Evolutionary conservation across 2,797 vertebrate species (phyloP), one percentile per base, ranked within the genome.

Genomic region (Synanceia verrucosa): DNA sequence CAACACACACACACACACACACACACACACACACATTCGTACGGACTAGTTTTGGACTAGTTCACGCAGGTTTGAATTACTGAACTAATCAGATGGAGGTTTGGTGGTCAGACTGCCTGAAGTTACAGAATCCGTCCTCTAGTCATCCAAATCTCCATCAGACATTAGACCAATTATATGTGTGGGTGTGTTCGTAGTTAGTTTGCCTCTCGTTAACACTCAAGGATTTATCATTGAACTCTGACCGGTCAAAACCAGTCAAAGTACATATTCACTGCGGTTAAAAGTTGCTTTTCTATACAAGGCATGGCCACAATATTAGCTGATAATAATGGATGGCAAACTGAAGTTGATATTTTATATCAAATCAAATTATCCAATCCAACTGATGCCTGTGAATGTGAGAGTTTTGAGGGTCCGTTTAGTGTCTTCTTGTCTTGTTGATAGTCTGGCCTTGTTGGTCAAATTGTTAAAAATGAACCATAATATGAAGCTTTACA

Each of bases 41-140:
- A n/a, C n/a, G n/a, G n/a, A n/a, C n/a, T n/a, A n/a, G n/a, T 68
- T 84, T 79, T 65, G 19, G 72, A 48, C 73, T 86, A 88, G 66
- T 76, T 85, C 79, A 86, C 16, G 61, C 72, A 76, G 57, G 73
- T 80, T 91, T 91, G 82, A 90, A 82, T 87, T 90, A 81, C 87
- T 89, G 64, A 86, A 73, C 84, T 86, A 82, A 90, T 90, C 84
- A 88, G 65, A 84, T 82, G 76, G 76, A 72, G 78, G 73, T 82
- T 88, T 90, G 77, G 62, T 86, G 81, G 74, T 89, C 86, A 82
- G 71, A 87, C 80, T 81, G 82, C 83, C 87, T 85, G 76, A 73
- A 62, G 70, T 81, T 73, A 60, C 60, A 83, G 63, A 79, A 80
- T 56, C 69, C n/a, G 41, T 87, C 80, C 37, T 84, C 62, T 82